These are phyloP conservation scores for Ectobius pallidus DNA, from an alignment of 2,888 invertebrate species.

Conservation along the genomic window DNA sequence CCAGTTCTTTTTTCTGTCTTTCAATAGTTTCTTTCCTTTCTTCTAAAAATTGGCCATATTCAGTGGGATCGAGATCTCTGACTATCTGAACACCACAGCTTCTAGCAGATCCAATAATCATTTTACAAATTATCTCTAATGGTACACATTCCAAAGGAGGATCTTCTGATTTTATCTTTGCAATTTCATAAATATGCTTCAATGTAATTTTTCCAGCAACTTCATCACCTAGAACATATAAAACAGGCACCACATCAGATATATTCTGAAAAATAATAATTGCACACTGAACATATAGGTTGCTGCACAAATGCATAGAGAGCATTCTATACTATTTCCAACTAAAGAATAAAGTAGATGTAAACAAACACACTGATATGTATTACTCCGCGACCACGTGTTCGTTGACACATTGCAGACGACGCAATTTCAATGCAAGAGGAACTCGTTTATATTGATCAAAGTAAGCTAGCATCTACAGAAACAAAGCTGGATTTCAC, in stretches of 20 bases:
- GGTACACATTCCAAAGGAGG: slow-evolving; percentile 68
- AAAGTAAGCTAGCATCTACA: no score
- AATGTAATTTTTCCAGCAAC: slow-evolving; percentile 86
- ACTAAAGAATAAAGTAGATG: no score
- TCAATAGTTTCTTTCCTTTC: slow-evolving; percentile 73
- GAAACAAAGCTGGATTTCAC: no score
- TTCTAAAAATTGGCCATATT: slow-evolving; percentile 81
- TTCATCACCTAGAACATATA: slow-evolving; percentile 72
- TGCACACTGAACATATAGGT: background rate
- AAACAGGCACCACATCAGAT: background rate
- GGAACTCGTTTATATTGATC: no score
- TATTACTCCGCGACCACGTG: no score
- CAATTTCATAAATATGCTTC: slow-evolving; percentile 98
- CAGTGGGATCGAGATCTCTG: slow-evolving; percentile 72
- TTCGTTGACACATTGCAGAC: no score
- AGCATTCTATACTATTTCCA: no score
- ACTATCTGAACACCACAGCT: slow-evolving; percentile 88
- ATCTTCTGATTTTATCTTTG: slow-evolving; percentile 91
- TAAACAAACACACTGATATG: no score
- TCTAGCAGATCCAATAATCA: slow-evolving; percentile 78
- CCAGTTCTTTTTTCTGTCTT: slow-evolving; percentile 75
- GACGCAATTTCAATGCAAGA: no score
- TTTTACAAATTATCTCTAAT: slow-evolving; percentile 76
- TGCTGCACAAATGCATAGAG: no score
- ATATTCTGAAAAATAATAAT: background rate